Evolutionary conservation across 2,797 vertebrate genomes (phyloP).

Genomic region (Heteromormyrus szaboi): DNA sequence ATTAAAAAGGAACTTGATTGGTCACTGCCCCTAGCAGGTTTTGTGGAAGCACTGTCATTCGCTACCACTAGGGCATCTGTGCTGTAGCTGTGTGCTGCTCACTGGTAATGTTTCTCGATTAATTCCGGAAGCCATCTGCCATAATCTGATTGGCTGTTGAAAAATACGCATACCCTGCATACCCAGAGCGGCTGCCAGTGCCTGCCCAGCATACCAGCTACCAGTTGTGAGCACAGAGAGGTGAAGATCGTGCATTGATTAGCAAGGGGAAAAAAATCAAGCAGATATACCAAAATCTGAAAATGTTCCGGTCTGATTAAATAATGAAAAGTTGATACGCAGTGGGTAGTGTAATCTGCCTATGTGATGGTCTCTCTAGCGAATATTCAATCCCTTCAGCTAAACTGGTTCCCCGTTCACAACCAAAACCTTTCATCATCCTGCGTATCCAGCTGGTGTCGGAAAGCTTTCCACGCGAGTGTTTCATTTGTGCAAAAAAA

Average conservation of each 20-base stretch:
- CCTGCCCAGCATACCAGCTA: background rate
- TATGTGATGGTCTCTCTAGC: background rate
- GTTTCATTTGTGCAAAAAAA: background rate
- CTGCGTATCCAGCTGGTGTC: background rate
- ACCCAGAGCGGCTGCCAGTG: background rate
- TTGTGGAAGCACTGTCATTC: background rate
- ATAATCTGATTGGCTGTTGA: background rate
- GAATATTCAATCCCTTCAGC: background rate
- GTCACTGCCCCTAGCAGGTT: slow-evolving; percentile 3
- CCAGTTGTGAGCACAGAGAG: background rate
- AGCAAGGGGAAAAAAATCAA: background rate
- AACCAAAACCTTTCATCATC: background rate
- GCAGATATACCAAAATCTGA: background rate
- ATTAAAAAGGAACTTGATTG: slow-evolving; percentile 14
- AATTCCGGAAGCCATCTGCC: slow-evolving; percentile 2
- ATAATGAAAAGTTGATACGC: background rate
- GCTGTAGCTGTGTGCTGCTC: background rate
- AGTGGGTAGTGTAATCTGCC: background rate
- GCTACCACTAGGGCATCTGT: background rate
- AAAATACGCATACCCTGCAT: background rate
- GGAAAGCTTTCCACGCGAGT: background rate
- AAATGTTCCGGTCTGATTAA: background rate
- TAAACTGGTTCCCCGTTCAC: background rate
- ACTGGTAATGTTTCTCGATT: slow-evolving; percentile 3
- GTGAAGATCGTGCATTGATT: background rate